Percentiles rank a stretch among this genome's conserved stretches.
These are phyloP conservation scores for Sceloporus undulatus DNA, from an alignment of 2,113 vertebrate species.

Conservation along the genomic window DNA sequence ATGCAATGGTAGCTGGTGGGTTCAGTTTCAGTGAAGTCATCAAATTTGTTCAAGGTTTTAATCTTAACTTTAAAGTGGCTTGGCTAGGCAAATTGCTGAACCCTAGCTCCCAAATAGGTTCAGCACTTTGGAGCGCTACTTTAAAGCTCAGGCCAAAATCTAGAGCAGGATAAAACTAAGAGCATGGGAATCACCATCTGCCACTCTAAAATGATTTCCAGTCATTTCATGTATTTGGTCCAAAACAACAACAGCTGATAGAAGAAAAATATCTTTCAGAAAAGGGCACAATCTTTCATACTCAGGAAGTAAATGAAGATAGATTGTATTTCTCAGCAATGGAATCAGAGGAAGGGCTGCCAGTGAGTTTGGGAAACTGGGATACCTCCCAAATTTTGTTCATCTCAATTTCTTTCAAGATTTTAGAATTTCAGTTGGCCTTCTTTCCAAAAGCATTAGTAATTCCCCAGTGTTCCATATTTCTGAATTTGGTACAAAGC, in stretches of 20 bases:
- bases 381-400: background rate
- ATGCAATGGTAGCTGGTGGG: too few relatives aligned
- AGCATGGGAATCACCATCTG: too few relatives aligned
- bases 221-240: background rate
- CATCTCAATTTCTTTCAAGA: background rate
- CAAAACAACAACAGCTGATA: background rate
- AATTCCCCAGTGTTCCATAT: background rate
- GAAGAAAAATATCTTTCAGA: background rate
- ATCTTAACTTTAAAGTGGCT: too few relatives aligned
- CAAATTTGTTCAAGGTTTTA: too few relatives aligned
- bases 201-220: background rate
- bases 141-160: too few relatives aligned
- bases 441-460: background rate
- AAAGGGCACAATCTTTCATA: slow-evolving; percentile 8
- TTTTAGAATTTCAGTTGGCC: background rate
- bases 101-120: too few relatives aligned
- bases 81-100: too few relatives aligned
- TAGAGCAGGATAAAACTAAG: too few relatives aligned
- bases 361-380: background rate
- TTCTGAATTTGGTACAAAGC: background rate
- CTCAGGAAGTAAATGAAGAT: background rate
- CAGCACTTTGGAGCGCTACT: too few relatives aligned
- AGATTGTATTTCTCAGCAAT: background rate
- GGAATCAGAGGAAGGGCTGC: background rate
- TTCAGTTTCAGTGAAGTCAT: too few relatives aligned